A percentile compares a stretch with the other conserved stretches of the same genome.
phyloP scores from a whole-genome alignment of 2,797 vertebrate genomes.

The Semotilus atromaculatus region DNA sequence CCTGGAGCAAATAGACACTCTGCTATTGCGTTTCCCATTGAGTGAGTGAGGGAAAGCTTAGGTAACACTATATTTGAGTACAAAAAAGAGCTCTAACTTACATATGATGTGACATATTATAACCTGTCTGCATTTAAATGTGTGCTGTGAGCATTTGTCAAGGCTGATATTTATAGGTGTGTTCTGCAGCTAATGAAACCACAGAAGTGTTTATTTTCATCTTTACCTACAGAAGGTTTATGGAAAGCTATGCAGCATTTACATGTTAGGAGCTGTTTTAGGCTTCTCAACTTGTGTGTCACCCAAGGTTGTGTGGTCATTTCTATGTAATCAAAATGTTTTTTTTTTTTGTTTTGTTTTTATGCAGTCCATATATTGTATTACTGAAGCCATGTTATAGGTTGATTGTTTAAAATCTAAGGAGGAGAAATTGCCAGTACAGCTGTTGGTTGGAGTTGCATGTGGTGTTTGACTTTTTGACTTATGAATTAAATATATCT shows the following conservation, averaged over 20 bases:
- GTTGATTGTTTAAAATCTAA: constrained; percentile 5
- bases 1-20: neutral
- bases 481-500: constrained; percentile 47
- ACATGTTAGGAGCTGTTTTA: constrained; percentile 24
- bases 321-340: constrained; percentile 36
- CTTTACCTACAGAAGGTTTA: neutral
- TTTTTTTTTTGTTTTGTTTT: neutral
- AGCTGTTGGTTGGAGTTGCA: constrained; percentile 47
- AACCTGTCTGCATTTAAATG: constrained; percentile 25
- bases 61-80: constrained; percentile 23
- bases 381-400: constrained; percentile 36
- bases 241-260: constrained; percentile 8
- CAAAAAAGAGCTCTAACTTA: neutral
- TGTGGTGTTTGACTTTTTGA: constrained; percentile 58
- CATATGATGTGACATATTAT: neutral
- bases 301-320: constrained; percentile 39
- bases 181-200: constrained; percentile 20
- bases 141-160: constrained; percentile 19
- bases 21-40: neutral
- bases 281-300: constrained; percentile 14
- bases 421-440: constrained; percentile 19
- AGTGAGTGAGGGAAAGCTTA: constrained; percentile 10
- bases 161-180: constrained; percentile 9
- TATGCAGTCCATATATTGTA: constrained; percentile 19
- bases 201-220: neutral